A percentile compares a stretch with the other conserved stretches of the same genome.
phyloP scores from a whole-genome alignment of 2,113 vertebrate species.

The Rostratula benghalensis region DNA sequence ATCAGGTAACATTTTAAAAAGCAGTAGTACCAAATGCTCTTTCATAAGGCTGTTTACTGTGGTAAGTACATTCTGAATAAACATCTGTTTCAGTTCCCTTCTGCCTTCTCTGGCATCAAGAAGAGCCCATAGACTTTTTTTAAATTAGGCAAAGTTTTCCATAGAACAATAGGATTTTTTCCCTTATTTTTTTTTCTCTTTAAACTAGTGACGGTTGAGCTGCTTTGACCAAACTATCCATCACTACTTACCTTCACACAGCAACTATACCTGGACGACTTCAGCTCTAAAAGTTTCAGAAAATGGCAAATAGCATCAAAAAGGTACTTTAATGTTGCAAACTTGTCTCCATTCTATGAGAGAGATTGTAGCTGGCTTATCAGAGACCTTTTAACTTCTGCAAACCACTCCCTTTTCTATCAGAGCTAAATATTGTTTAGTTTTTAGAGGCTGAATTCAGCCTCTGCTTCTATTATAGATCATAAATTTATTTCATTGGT shows the following conservation, averaged over 20 bases:
- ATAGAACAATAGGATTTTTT: not conserved
- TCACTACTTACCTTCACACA: not conserved
- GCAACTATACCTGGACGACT: not conserved
- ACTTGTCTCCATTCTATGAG: not conserved
- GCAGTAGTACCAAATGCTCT: not conserved
- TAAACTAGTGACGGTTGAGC: not conserved
- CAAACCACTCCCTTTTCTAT: not conserved
- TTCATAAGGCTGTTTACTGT: not conserved
- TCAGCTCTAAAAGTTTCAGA: not conserved
- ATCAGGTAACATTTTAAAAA: not conserved
- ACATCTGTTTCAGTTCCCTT: not conserved
- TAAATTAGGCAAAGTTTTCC: not conserved
- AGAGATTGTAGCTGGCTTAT: not conserved
- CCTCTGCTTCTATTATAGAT: not conserved
- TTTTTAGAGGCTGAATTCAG: not conserved
- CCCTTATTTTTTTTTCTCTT: not conserved
- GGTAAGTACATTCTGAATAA: not conserved
- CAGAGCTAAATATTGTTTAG: not conserved
- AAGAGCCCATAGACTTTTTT: not conserved
- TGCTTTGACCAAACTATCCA: not conserved
- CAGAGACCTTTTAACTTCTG: not conserved
- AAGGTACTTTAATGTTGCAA: not conserved
- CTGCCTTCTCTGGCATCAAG: not conserved
- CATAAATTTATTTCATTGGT: not conserved
- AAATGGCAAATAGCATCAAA: not conserved